A percentile compares a stretch with the other conserved stretches of the same genome.
Conservation (phyloP, 2,797 vertebrate species). For the Malacoraja senta region DNA sequence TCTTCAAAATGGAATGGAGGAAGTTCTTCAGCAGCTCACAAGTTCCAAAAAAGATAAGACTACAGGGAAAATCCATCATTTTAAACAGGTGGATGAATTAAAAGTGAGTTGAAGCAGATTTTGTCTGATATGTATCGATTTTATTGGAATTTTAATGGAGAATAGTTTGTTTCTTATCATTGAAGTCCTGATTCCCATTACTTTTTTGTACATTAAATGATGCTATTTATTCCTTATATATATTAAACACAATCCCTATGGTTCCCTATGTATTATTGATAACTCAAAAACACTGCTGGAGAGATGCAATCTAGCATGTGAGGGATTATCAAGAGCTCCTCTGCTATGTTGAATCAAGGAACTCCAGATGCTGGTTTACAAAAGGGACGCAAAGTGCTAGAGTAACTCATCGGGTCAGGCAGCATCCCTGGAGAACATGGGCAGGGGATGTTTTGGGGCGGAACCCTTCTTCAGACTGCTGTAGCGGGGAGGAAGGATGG, state of each 20-base stretch:
- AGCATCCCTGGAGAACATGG: too few species aligned
- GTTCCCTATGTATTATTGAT: neutral
- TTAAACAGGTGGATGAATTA: slow-evolving; percentile 53
- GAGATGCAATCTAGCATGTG: too few species aligned
- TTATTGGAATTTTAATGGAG: neutral
- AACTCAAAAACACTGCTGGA: too few species aligned
- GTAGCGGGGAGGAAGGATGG: too few species aligned
- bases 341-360: too few species aligned
- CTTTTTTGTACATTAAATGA: neutral
- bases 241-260: neutral
- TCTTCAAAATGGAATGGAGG: slow-evolving; percentile 66
- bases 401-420: too few species aligned
- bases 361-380: too few species aligned
- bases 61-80: slow-evolving; percentile 52
- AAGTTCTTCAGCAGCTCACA: slow-evolving; percentile 56
- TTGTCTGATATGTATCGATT: neutral
- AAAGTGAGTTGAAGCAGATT: slow-evolving; percentile 48
- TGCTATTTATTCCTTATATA: neutral
- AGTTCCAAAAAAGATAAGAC: slow-evolving; percentile 50
- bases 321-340: too few species aligned
- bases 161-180: neutral
- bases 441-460: too few species aligned
- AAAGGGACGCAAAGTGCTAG: too few species aligned
- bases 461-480: too few species aligned
- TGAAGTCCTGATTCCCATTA: too few species aligned